These are phyloP conservation scores for Spilosoma lubricipeda DNA, from an alignment of 2,888 invertebrate genomes.

Conservation along the genomic window DNA sequence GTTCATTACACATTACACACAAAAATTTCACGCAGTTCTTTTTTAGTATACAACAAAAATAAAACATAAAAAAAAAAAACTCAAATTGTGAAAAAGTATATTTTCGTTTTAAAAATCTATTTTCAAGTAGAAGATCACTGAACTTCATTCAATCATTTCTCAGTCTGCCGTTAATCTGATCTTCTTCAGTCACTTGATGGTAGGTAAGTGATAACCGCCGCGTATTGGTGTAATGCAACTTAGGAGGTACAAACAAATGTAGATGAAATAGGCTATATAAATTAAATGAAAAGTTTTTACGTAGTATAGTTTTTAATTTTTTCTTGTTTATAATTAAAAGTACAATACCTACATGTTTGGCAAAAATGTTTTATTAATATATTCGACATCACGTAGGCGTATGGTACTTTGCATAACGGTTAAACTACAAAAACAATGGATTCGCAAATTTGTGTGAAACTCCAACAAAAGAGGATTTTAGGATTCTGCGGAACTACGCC, in stretches of 20 bases:
- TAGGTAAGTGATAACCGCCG: background rate
- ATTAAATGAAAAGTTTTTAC: too few relatives aligned
- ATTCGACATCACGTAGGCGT: background rate
- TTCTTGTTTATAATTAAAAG: too few relatives aligned
- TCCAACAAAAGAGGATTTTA: slow-evolving; percentile 39
- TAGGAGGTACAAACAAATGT: background rate
- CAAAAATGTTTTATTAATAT: background rate
- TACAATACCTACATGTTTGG: background rate
- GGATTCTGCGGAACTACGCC: slow-evolving; percentile 45
- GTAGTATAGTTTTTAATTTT: too few relatives aligned
- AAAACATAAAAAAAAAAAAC: background rate
- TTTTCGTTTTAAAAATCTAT: background rate
- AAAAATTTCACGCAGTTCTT: background rate
- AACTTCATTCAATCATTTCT: background rate
- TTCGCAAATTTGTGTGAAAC: slow-evolving; percentile 38
- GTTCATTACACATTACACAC: background rate
- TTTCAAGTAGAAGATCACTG: background rate
- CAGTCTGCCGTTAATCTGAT: too few relatives aligned
- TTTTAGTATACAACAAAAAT: background rate
- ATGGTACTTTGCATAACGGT: slow-evolving; percentile 28
- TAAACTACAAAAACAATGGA: slow-evolving; percentile 42
- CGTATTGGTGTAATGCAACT: background rate
- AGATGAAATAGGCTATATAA: too few relatives aligned
- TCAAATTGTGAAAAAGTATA: background rate
- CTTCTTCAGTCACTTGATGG: background rate